Evolutionary conservation across 37 sponge, comb jelly and placozoan species (phyloP).

Genomic region (Corticium candelabrum): DNA sequence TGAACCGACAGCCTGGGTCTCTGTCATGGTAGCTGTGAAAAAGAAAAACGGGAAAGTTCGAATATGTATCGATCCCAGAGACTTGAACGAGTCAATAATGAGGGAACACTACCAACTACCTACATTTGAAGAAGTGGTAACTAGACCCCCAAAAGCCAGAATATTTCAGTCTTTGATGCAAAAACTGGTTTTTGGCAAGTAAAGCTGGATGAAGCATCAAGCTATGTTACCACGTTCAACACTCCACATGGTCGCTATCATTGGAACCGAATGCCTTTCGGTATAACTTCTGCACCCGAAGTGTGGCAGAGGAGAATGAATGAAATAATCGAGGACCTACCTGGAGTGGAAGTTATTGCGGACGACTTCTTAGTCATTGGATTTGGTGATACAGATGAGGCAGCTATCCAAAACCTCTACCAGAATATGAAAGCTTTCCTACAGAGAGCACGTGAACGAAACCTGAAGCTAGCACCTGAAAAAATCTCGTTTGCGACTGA

Average conservation of each 20-base stretch:
- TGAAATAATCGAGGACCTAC: too few species aligned
- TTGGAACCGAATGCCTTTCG: slow-evolving; percentile 54
- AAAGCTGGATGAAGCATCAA: slow-evolving; percentile 29
- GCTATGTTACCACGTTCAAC: slow-evolving; percentile 50
- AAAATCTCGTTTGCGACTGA: not conserved
- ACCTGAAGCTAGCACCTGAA: not conserved
- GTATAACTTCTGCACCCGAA: too few species aligned
- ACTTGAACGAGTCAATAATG: slow-evolving; percentile 39
- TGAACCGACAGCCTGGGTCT: slow-evolving; percentile 41
- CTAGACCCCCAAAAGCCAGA: slow-evolving; percentile 26
- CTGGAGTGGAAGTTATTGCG: too few species aligned
- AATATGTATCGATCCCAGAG: slow-evolving; percentile 46
- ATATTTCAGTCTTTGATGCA: slow-evolving; percentile 45
- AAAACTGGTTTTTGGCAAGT: slow-evolving; percentile 50
- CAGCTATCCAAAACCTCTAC: not conserved
- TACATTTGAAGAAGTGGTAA: slow-evolving; percentile 48
- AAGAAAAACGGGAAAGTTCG: slow-evolving; percentile 21
- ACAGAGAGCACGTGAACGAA: not conserved
- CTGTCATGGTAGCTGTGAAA: slow-evolving; percentile 28
- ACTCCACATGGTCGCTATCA: slow-evolving; percentile 34
- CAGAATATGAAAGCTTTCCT: not conserved
- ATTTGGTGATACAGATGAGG: not conserved
- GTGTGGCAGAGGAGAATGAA: too few species aligned
- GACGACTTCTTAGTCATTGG: not conserved
- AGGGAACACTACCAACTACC: slow-evolving; percentile 51